phyloP scores from a whole-genome alignment of 2,113 vertebrate genomes.

The Corythaixoides concolor region DNA sequence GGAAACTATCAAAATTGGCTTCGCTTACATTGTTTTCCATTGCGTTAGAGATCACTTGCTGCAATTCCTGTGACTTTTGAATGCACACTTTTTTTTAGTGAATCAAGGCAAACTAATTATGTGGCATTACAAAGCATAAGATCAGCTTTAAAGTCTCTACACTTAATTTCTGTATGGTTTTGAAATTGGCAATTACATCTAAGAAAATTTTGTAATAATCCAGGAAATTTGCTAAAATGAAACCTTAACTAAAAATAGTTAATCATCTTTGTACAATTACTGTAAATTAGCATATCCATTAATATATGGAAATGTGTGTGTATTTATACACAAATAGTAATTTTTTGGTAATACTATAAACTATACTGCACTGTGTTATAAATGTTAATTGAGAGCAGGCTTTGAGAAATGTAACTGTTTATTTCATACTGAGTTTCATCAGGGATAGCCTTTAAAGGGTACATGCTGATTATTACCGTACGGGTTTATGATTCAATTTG shows the following conservation, averaged over 20 bases:
- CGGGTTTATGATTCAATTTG: slow-evolving; percentile 6
- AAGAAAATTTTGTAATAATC: background rate
- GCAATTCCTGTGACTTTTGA: background rate
- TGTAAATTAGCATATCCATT: background rate
- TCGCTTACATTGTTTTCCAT: background rate
- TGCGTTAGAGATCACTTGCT: background rate
- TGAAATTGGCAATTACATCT: background rate
- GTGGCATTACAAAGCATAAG: background rate
- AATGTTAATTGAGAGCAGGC: background rate
- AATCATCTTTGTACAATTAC: background rate
- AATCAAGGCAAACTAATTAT: background rate
- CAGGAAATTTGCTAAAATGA: background rate
- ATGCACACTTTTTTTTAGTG: background rate
- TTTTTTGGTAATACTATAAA: background rate
- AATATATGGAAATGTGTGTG: rapidly evolving
- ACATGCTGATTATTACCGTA: background rate
- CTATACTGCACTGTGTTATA: background rate
- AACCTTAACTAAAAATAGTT: background rate
- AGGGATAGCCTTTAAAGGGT: background rate
- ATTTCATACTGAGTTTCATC: slow-evolving; percentile 1
- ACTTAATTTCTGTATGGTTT: background rate
- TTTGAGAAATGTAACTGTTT: background rate
- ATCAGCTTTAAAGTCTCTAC: background rate
- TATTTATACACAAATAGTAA: background rate
- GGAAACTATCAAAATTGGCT: background rate